phyloP scores from a whole-genome alignment of 2,113 vertebrate genomes.

The Lethenteron camtschaticum region DNA sequence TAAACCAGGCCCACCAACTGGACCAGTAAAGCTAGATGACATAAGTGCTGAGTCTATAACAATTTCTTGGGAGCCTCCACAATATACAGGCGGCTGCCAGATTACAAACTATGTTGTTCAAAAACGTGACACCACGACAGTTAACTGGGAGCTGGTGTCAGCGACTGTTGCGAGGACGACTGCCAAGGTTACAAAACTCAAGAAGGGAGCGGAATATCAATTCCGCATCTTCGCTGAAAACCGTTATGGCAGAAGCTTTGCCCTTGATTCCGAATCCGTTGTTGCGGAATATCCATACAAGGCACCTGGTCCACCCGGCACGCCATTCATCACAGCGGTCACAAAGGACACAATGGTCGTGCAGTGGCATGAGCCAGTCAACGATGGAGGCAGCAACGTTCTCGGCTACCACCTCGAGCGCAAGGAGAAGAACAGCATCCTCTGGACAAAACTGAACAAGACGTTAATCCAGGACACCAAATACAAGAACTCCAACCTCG shows the following conservation, averaged over 20 bases:
- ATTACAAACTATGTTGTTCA: constrained; percentile 92
- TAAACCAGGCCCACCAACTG: constrained; percentile 72
- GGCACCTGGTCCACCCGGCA: constrained; percentile 85
- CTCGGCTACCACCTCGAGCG: constrained; percentile 85
- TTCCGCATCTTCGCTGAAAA: constrained; percentile 97
- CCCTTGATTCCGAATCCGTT: constrained; percentile 47
- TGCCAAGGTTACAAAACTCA: constrained; percentile 60
- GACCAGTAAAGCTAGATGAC: constrained; percentile 76
- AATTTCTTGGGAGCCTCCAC: constrained; percentile 69
- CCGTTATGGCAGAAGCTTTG: constrained; percentile 78
- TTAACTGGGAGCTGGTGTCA: constrained; percentile 66
- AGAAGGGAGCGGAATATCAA: constrained; percentile 84
- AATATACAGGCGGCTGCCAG: constrained; percentile 61
- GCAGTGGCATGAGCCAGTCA: constrained; percentile 82
- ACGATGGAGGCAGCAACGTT: constrained; percentile 63
- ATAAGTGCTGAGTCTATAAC: constrained; percentile 75
- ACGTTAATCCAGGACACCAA: constrained; percentile 58
- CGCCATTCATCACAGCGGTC: constrained; percentile 51
- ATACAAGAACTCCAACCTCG: constrained; percentile 66
- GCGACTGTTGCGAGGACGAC: constrained; percentile 61
- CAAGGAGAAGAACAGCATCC: constrained; percentile 90
- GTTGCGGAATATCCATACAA: constrained; percentile 84
- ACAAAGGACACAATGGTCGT: constrained; percentile 70
- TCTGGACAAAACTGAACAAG: constrained; percentile 88
- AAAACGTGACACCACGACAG: constrained; percentile 74